Base-by-base conservation (phyloP, 2,113 vertebrate genomes). In the Cathartes aura region DNA sequence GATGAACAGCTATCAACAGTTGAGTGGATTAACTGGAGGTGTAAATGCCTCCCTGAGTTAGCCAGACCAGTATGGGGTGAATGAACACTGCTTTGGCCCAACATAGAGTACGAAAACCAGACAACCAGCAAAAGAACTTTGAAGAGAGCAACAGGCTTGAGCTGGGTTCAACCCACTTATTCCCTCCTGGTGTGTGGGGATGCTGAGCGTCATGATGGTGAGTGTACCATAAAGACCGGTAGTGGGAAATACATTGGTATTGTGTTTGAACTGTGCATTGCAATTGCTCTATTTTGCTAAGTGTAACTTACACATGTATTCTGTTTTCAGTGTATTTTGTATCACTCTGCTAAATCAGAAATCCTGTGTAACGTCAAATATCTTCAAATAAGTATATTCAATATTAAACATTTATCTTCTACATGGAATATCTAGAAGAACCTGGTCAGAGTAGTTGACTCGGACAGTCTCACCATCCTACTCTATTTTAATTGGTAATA, bases 171-270 rank as follows among this genome's bases (percentile, higher is more conserved):
- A 12, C 6, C 19, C 32, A 13, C 1, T 0, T 27, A 8, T 47
- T 89, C 16, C 38, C 12, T 68, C 43, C 23, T 82, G 48, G 30
- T 2, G 3, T 1, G 1, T 43, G 18, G n/a, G 9, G 29, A 26
- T 4, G 6, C 6, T 20, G 48, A 64, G 18, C 4, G 1, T 21
- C 3, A 0, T 32, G 9, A 43, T 0, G 4, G 15, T 27, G 26
- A 63, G n/a, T 22, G 32, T 12, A 53, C 11, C 23, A 13, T 22
- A 43, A n/a, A 79, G 15, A 36, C 7, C 3, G 1, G 9, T 21
- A 79, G 22, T 6, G 9, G 24, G 21, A 70, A 74, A 55, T 5
- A 40, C 6, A 22, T 23, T 12, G 15, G 7, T 43, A 8, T 29
- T 48, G 43, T 29, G 17, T 29, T 70, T 55, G 23, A 87, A 30